Percentiles rank a stretch among this genome's conserved stretches.
Conservation (phyloP, 2,797 vertebrate genomes). For the Pygocentrus nattereri region DNA sequence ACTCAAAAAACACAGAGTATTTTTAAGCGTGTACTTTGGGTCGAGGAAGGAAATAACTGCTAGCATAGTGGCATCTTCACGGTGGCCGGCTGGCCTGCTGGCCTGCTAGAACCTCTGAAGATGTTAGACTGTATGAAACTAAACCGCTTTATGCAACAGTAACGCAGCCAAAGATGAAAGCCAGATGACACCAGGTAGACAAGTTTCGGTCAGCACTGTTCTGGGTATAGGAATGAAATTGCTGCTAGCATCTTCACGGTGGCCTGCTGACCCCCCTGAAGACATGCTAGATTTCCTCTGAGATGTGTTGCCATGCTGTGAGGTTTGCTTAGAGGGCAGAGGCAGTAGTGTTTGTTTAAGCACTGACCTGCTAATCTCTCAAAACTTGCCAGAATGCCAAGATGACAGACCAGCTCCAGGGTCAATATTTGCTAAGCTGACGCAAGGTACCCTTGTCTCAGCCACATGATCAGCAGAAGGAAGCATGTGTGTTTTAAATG, state of each 20-base stretch:
- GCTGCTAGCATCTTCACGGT: not conserved
- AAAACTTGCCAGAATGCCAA: slow-evolving; percentile 34
- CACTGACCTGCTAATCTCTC: slow-evolving; percentile 53
- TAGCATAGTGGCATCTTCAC: too few species aligned
- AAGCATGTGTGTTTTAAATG: slow-evolving; percentile 27
- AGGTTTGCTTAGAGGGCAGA: slow-evolving; percentile 79
- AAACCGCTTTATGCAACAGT: too few species aligned
- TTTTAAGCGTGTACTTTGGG: too few species aligned
- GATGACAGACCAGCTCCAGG: slow-evolving; percentile 62
- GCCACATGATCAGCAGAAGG: slow-evolving; percentile 62
- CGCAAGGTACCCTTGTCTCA: slow-evolving; percentile 69
- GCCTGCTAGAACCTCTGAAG: too few species aligned
- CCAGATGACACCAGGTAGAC: too few species aligned
- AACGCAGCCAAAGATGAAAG: too few species aligned
- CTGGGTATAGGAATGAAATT: not conserved
- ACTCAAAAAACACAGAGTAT: too few species aligned
- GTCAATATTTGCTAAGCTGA: slow-evolving; percentile 75
- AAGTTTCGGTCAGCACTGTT: not conserved
- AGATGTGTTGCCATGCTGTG: slow-evolving; percentile 38
- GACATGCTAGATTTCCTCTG: not conserved
- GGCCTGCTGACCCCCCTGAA: not conserved
- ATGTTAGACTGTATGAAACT: too few species aligned
- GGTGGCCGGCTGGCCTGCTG: too few species aligned
- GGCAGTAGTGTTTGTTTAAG: slow-evolving; percentile 73
- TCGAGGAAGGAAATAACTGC: too few species aligned